A percentile compares a stretch with the other conserved stretches of the same genome.
Conservation (phyloP, 2,113 vertebrate species). For the Cyphomyrus plagiostoma region DNA sequence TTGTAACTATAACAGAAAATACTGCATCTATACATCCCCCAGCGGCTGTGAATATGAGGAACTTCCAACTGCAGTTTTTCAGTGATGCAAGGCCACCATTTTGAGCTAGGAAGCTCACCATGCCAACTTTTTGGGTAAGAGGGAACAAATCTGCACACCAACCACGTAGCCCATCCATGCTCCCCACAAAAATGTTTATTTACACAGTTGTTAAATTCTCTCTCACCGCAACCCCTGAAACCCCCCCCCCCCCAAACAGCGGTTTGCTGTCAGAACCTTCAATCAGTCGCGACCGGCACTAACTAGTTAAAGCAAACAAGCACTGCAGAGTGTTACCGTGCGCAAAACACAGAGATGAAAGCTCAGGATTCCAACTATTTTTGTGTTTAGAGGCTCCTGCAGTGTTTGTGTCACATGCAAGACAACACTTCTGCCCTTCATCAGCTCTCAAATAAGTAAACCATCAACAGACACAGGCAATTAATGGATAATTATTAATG, state of each 20-base stretch:
- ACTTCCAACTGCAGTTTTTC: neutral
- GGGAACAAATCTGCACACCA: neutral
- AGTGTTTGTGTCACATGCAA: neutral
- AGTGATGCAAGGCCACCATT: neutral
- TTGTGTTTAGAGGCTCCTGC: neutral
- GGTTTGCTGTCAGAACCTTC: neutral
- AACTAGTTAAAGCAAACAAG: neutral
- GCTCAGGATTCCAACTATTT: neutral
- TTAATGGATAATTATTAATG: neutral
- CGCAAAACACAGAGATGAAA: neutral
- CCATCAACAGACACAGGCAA: neutral
- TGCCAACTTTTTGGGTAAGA: neutral
- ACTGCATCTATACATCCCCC: neutral
- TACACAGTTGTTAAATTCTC: slow-evolving; percentile 12
- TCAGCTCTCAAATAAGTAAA: slow-evolving; percentile 1
- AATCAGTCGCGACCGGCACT: neutral
- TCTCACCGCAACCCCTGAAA: neutral
- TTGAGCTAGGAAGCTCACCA: neutral
- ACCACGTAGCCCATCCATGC: neutral
- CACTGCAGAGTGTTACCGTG: neutral
- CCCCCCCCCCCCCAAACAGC: neutral
- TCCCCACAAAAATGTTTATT: slow-evolving; percentile 5
- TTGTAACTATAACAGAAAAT: neutral
- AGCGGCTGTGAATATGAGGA: neutral
- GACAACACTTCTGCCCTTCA: neutral